phyloP scores from a whole-genome alignment of 2,888 invertebrate genomes.

The Biston betularia region DNA sequence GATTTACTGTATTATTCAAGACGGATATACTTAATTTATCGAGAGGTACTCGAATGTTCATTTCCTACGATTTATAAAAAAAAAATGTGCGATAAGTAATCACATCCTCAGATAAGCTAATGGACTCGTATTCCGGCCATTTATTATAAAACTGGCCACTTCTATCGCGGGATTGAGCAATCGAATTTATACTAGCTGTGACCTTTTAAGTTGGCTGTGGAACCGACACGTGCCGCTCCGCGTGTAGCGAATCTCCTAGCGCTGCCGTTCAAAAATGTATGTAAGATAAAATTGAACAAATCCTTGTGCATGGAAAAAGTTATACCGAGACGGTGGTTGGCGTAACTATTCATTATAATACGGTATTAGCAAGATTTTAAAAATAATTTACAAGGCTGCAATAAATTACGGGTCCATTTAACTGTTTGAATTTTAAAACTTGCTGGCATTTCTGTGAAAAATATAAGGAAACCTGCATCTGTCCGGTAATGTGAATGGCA shows the following conservation, averaged over 20 bases:
- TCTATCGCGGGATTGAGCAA: slow-evolving; percentile 6
- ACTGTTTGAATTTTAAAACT: too few relatives aligned
- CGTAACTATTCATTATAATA: not conserved
- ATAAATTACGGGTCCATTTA: too few relatives aligned
- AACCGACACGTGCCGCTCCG: slow-evolving; percentile 2
- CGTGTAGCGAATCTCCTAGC: not conserved
- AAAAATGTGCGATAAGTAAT: slow-evolving; percentile 14
- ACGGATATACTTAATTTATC: slow-evolving; percentile 15
- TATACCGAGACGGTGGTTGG: not conserved
- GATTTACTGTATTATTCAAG: slow-evolving; percentile 3
- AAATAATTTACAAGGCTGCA: too few relatives aligned
- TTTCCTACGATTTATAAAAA: slow-evolving; percentile 16
- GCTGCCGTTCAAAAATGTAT: not conserved
- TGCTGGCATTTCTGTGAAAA: too few relatives aligned
- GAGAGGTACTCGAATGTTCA: slow-evolving; percentile 4
- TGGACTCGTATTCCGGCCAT: slow-evolving; percentile 13
- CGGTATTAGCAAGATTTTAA: too few relatives aligned
- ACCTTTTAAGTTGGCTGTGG: slow-evolving; percentile 6
- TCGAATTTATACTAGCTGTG: not conserved
- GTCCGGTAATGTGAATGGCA: too few relatives aligned
- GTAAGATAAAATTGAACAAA: not conserved
- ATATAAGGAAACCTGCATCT: too few relatives aligned
- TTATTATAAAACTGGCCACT: not conserved
- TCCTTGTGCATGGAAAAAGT: not conserved
- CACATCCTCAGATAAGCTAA: slow-evolving; percentile 42